Conservation (phyloP, 1,140 invertebrate species). For the Anadara kagoshimensis region DNA sequence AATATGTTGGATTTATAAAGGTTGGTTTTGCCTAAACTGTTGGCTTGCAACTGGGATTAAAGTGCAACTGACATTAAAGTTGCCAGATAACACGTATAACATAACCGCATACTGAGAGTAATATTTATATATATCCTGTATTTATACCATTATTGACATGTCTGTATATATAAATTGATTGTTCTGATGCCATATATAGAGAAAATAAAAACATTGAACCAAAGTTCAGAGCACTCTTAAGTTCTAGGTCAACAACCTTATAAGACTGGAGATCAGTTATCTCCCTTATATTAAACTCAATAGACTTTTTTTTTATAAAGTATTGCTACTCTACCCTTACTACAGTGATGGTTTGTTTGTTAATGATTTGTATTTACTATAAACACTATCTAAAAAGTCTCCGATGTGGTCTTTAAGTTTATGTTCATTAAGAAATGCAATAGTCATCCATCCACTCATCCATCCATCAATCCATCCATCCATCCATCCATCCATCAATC, state of each 20-base stretch:
- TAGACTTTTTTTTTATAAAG: neutral
- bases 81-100: conserved; percentile 4
- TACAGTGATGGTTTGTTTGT: neutral
- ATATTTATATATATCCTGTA: conserved; percentile 4
- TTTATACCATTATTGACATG: neutral
- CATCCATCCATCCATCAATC: no score
- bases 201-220: neutral
- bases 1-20: neutral
- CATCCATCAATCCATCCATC: no score
- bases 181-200: neutral
- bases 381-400: neutral
- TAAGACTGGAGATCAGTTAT: neutral
- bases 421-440: conserved; percentile 8
- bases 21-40: neutral
- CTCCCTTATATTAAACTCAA: neutral
- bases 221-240: neutral
- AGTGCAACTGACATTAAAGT: conserved; percentile 15
- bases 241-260: conserved; percentile 3
- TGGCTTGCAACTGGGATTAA: neutral
- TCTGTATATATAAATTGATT: conserved; percentile 1
- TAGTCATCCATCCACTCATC: no score
- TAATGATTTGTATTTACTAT: neutral
- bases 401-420: neutral
- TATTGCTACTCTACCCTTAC: conserved; percentile 9
- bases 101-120: conserved; percentile 9